phyloP scores from a whole-genome alignment of 2,113 vertebrate genomes.

The Romanogobio albipinnatus region DNA sequence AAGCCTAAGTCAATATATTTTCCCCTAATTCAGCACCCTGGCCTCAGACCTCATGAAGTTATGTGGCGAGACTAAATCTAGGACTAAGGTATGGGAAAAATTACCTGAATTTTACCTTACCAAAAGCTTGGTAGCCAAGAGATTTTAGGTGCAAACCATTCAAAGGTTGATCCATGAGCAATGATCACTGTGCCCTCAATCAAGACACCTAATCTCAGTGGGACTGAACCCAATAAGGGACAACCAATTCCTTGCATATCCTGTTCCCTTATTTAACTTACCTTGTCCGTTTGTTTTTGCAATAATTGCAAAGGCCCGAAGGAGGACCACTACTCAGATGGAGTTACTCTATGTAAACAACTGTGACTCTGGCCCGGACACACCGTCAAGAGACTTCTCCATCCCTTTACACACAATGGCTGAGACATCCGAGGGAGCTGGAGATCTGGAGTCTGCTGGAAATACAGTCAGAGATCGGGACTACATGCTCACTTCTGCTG shows the following conservation, averaged over 20 bases:
- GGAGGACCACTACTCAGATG: conserved; percentile 96
- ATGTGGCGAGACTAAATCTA: conserved; percentile 89
- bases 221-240: neutral
- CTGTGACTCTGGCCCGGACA: conserved; percentile 80
- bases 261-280: neutral
- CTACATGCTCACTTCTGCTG: conserved; percentile 77
- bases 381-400: conserved; percentile 75
- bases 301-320: conserved; percentile 81
- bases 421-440: conserved; percentile 80
- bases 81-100: conserved; percentile 84
- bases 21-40: conserved; percentile 74
- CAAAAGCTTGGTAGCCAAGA: neutral
- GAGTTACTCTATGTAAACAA: conserved; percentile 93
- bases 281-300: neutral
- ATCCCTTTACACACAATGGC: conserved; percentile 73
- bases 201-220: neutral
- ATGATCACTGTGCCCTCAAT: neutral
- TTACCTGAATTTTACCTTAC: neutral
- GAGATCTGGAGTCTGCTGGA: conserved; percentile 76
- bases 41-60: conserved; percentile 92
- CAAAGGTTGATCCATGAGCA: neutral
- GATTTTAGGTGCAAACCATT: neutral
- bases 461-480: conserved; percentile 86
- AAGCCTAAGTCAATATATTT: neutral
- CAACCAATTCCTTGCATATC: neutral